These are phyloP conservation scores for Haliaeetus leucogaster DNA, from an alignment of 2,113 vertebrate species.

Conservation along the genomic window DNA sequence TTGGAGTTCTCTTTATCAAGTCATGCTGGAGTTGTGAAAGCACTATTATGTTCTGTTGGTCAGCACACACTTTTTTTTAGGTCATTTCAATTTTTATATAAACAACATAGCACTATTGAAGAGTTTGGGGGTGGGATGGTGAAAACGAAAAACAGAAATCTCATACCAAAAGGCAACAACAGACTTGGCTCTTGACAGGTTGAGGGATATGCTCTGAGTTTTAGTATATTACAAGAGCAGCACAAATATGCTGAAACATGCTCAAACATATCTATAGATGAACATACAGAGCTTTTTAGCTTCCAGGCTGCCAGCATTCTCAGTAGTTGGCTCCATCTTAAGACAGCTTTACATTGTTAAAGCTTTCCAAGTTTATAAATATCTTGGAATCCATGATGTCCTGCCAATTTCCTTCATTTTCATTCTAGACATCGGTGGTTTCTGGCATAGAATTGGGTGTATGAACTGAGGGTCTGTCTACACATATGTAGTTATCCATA, in stretches of 20 bases:
- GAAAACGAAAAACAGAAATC: neutral
- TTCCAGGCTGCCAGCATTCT: constrained; percentile 54
- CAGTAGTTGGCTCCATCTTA: constrained; percentile 53
- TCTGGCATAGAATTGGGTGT: constrained; percentile 30
- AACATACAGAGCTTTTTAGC: constrained; percentile 45
- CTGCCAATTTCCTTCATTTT: constrained; percentile 63
- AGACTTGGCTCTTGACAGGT: constrained; percentile 10
- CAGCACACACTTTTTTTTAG: neutral
- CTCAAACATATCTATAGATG: constrained; percentile 61
- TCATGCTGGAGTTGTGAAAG: neutral
- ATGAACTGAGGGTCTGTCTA: constrained; percentile 58
- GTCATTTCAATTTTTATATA: neutral
- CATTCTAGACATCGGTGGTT: constrained; percentile 39
- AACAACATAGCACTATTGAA: neutral
- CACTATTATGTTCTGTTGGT: neutral
- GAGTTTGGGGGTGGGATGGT: neutral
- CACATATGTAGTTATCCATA: constrained; percentile 43
- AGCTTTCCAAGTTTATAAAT: constrained; percentile 70
- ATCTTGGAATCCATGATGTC: constrained; percentile 62
- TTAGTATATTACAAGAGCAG: constrained; percentile 36
- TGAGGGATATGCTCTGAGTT: constrained; percentile 16
- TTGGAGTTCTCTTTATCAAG: neutral
- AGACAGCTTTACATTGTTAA: constrained; percentile 62
- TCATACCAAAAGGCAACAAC: constrained; percentile 13
- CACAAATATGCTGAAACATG: constrained; percentile 65